phyloP scores from a whole-genome alignment of 2,888 invertebrate genomes.

The Catocala sponsa region DNA sequence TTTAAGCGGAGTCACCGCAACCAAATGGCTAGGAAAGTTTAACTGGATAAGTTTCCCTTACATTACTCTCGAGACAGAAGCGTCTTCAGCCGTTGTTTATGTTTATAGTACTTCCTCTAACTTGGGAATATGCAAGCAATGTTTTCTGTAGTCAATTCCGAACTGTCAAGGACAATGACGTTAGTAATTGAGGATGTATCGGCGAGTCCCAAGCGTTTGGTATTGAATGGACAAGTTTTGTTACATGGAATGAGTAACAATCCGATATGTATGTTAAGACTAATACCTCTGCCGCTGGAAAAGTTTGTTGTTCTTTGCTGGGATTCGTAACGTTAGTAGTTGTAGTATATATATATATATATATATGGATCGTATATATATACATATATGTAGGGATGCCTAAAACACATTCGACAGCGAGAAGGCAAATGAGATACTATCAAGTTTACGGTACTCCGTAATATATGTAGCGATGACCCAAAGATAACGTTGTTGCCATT shows the following conservation, averaged over 20 bases:
- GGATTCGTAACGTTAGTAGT: no score
- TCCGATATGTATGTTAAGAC: conserved; percentile 11
- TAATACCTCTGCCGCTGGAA: conserved; percentile 17
- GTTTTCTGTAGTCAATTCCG: conserved; percentile 53
- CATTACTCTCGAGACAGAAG: conserved; percentile 62
- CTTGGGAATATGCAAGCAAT: conserved; percentile 53
- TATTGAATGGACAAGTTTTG: conserved; percentile 24
- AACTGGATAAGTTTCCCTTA: conserved; percentile 72
- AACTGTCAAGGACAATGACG: conserved; percentile 52
- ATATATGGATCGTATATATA: no score
- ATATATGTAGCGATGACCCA: conserved; percentile 18
- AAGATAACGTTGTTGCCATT: conserved; percentile 11
- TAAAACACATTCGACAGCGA: conserved; percentile 6
- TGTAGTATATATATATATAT: no score
- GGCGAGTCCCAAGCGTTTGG: conserved; percentile 14
- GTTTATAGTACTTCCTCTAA: conserved; percentile 55
- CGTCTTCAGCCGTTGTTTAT: conserved; percentile 57
- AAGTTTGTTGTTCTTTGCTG: conserved; percentile 24
- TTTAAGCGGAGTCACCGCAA: conserved; percentile 50
- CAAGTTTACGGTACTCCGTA: conserved; percentile 10
- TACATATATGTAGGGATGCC: no score
- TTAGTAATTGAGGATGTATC: conserved; percentile 40
- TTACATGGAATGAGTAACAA: conserved; percentile 17
- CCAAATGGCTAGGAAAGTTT: conserved; percentile 65
- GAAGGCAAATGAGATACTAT: conserved; percentile 18